Evolutionary conservation across 1,140 invertebrate species (phyloP), one percentile per base, ranked within the genome.

Genomic region (Drosophila mauritiana): DNA sequence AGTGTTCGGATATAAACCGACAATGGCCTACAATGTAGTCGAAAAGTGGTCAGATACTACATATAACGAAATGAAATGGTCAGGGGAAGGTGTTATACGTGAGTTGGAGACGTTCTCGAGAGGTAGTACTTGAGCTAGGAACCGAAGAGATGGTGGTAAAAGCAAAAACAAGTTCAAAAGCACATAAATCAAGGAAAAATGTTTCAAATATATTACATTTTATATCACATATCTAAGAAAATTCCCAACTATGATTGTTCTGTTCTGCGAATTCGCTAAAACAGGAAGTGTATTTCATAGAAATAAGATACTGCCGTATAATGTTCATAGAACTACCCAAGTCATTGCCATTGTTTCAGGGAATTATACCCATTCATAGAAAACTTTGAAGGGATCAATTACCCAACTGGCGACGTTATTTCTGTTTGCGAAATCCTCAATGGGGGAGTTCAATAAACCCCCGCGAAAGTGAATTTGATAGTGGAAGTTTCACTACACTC

Each of bases 381-480:
- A 49, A 70, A 49, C 34, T 52, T n/a, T 25, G 6, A 51, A 0
- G 11, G 40, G 8, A 36, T 37, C 42, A 40, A 49, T 57, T 72
- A 57, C 27, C 36, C 65, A 70, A 15, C 51, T 36, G 20, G 34
- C 49, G 40, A 54, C 62, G 31, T 34, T 22, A 25, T 39, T 52
- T 45, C 40, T 25, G 12, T 12, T 53, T 39, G 39, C 49, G 34
- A 69, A 65, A 65, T 58, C 12, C 46, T 36, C 36, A 52, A 68
- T 64, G 63, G 45, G 36, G 37, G 37, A 46, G 68, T 72, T 72
- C 68, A 72, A 70, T 72, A 72, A 72, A 72, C 68, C 67, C 43
- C 40, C 34, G 17, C 27, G 67, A 56, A 68, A 46, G 63, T 48
- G 51, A 72, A 70, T 70, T 72, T 36, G 65, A 72, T 69, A 72